Conservation (phyloP, 2,888 invertebrate species). For the Petrolisthes cinctipes region DNA sequence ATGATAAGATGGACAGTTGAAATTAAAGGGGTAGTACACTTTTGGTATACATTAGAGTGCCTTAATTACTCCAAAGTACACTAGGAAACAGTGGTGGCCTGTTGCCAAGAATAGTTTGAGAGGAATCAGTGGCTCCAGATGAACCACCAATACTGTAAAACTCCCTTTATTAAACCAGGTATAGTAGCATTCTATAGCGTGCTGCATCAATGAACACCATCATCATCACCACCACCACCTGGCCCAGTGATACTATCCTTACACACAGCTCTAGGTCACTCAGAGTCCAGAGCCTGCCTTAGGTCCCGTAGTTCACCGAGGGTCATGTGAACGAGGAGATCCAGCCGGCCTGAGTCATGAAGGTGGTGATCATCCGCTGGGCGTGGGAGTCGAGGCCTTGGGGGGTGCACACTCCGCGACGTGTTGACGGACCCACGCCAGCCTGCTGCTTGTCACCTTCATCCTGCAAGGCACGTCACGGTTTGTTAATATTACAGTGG, state of each 20-base stretch:
- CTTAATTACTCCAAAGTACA: no score
- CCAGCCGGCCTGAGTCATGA: slow-evolving; percentile 63
- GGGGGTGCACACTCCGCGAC: slow-evolving; percentile 54
- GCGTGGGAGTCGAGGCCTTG: slow-evolving; percentile 60
- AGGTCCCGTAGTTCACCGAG: slow-evolving; percentile 47
- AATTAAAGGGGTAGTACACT: no score
- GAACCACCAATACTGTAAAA: no score
- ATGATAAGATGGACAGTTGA: no score
- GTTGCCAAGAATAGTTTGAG: no score
- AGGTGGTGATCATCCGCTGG: slow-evolving; percentile 59
- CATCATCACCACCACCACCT: not conserved
- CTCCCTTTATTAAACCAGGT: no score
- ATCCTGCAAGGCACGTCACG: slow-evolving; percentile 19
- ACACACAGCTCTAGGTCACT: not conserved
- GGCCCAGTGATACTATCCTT: not conserved
- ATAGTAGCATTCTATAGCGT: no score
- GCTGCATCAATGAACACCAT: no score
- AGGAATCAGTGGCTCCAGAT: no score
- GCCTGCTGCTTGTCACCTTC: slow-evolving; percentile 57
- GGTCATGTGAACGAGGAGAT: slow-evolving; percentile 60
- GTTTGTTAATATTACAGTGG: no score
- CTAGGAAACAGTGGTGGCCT: no score
- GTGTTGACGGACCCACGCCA: slow-evolving; percentile 53
- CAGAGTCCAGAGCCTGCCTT: not conserved
- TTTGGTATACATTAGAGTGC: no score